Percentiles rank a stretch among this genome's conserved stretches.
phyloP scores from a whole-genome alignment of 2,888 invertebrate species.

The Drosophila stalkeri region DNA sequence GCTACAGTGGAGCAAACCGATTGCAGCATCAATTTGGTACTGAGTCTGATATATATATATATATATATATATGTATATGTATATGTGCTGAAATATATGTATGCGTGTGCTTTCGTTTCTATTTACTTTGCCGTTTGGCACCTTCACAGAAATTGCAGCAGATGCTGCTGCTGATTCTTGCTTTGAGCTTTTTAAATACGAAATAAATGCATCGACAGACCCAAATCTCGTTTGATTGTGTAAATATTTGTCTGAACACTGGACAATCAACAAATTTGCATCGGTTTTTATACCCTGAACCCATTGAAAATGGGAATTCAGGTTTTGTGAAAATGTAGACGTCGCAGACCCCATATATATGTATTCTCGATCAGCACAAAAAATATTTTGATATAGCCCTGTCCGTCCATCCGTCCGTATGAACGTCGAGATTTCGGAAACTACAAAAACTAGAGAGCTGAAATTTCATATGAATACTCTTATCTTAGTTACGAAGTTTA shows the following conservation, averaged over 20 bases:
- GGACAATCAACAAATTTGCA: constrained; percentile 34
- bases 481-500: too few species aligned
- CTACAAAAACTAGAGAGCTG: too few species aligned
- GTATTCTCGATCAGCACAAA: too few species aligned
- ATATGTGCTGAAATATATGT: not conserved
- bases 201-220: constrained; percentile 59
- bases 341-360: too few species aligned
- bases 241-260: constrained; percentile 59
- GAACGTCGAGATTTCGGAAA: too few species aligned
- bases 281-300: too few species aligned
- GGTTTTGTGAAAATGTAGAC: too few species aligned
- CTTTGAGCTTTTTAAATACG: constrained; percentile 56
- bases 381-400: too few species aligned
- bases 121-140: constrained; percentile 47
- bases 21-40: not conserved
- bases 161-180: constrained; percentile 13
- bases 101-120: constrained; percentile 24
- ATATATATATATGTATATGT: not conserved
- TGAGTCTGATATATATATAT: not conserved
- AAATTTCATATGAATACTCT: too few species aligned
- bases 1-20: not conserved
- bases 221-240: constrained; percentile 71
- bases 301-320: too few species aligned
- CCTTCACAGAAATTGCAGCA: constrained; percentile 55
- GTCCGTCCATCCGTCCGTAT: too few species aligned